phyloP scores from a whole-genome alignment of 2,888 invertebrate species.

The Adela reaumurella region DNA sequence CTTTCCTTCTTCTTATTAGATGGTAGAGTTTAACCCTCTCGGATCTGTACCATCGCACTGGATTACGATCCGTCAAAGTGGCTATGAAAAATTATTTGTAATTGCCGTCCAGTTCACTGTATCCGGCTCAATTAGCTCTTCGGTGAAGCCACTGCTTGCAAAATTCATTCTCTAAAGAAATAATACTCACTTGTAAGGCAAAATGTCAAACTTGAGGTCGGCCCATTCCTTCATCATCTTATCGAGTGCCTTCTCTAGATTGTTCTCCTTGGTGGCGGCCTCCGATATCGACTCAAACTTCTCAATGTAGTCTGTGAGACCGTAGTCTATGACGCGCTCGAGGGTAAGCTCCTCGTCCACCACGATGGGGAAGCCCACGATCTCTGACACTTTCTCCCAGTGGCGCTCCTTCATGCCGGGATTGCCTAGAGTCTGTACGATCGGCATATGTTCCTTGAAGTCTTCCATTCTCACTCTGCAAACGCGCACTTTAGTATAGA shows the following conservation, averaged over 20 bases:
- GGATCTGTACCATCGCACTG: too few relatives aligned
- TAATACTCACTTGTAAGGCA: constrained; percentile 64
- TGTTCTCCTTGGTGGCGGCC: constrained; percentile 93
- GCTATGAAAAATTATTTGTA: too few relatives aligned
- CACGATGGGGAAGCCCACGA: constrained; percentile 88
- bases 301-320: constrained; percentile 80
- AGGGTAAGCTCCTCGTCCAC: constrained; percentile 80
- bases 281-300: constrained; percentile 92
- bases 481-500: constrained; percentile 9
- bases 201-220: constrained; percentile 69
- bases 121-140: background rate
- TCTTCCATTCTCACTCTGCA: constrained; percentile 71
- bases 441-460: constrained; percentile 84
- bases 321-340: constrained; percentile 85
- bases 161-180: too few relatives aligned
- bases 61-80: background rate
- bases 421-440: constrained; percentile 91
- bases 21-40: too few relatives aligned
- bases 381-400: constrained; percentile 93
- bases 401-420: constrained; percentile 89
- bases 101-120: too few relatives aligned
- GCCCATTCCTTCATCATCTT: constrained; percentile 94
- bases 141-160: background rate
- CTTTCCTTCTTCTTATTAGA: too few relatives aligned
- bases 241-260: constrained; percentile 80